Conservation (phyloP, 2,113 vertebrate genomes). For the Mandrillus leucophaeus region DNA sequence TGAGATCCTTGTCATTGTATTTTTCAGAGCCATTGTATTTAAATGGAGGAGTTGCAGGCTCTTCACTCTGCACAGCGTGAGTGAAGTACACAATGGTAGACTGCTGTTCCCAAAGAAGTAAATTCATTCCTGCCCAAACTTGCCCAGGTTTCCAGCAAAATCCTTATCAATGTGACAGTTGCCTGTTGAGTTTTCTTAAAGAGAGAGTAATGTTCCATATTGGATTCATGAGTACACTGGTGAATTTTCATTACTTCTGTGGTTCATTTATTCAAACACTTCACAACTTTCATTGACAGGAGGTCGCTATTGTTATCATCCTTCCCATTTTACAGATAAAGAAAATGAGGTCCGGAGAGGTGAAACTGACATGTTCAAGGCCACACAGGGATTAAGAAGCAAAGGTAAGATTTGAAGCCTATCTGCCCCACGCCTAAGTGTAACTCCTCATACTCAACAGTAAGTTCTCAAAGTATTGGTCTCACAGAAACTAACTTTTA, state of each 20-base stretch:
- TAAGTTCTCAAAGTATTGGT: neutral
- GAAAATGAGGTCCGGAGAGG: neutral
- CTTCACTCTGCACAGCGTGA: neutral
- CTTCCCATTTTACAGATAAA: conserved; percentile 8
- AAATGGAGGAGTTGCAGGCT: conserved; percentile 12
- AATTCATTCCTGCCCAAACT: conserved; percentile 12
- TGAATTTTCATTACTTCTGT: neutral
- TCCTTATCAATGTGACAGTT: conserved; percentile 42
- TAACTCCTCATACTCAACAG: neutral
- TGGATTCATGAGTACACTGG: neutral
- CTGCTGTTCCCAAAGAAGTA: neutral
- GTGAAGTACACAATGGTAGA: neutral
- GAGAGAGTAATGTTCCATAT: neutral
- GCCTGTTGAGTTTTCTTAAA: conserved; percentile 56
- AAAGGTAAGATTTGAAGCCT: neutral
- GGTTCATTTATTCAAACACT: conserved; percentile 8
- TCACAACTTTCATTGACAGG: neutral
- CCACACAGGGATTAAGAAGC: neutral
- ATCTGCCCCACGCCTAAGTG: neutral
- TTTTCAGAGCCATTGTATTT: conserved; percentile 4
- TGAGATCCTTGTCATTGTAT: conserved; percentile 46
- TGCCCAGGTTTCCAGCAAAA: neutral
- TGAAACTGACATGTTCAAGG: neutral
- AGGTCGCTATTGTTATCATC: neutral
- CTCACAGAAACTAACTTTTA: conserved; percentile 20